Conservation (phyloP, 2,888 invertebrate species). For the Podotricha telesiphe region DNA sequence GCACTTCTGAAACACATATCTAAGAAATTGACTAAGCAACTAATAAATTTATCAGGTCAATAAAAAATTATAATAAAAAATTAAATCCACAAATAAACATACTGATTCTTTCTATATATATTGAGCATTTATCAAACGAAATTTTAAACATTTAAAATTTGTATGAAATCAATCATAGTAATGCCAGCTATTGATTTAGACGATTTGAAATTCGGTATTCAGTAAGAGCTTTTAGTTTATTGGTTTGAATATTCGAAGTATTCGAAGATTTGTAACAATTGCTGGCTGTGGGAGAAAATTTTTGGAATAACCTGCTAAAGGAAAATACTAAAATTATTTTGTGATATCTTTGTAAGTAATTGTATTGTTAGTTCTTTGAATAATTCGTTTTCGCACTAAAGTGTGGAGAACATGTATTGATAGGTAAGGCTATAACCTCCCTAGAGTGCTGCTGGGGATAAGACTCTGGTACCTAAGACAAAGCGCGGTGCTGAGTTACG, state of each 20-base stretch:
- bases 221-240: slow-evolving; percentile 25
- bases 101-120: not conserved
- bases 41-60: not conserved
- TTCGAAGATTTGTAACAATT: slow-evolving; percentile 23
- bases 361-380: not conserved
- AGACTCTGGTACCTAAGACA: too few relatives aligned
- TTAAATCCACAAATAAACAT: not conserved
- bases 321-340: not conserved
- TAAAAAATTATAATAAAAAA: not conserved
- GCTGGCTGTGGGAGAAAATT: slow-evolving; percentile 3
- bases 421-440: too few relatives aligned
- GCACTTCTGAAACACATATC: too few relatives aligned
- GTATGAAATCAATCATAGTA: slow-evolving; percentile 18
- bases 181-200: slow-evolving; percentile 22
- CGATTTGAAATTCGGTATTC: slow-evolving; percentile 23
- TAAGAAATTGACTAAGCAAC: too few relatives aligned
- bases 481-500: too few relatives aligned
- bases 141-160: slow-evolving; percentile 13
- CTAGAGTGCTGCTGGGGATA: too few relatives aligned
- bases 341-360: not conserved
- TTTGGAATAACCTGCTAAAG: not conserved
- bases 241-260: slow-evolving; percentile 17
- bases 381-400: too few relatives aligned
- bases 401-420: too few relatives aligned
- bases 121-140: not conserved